Base-by-base conservation (phyloP, 2,888 invertebrate genomes). In the Mythimna ferrago region DNA sequence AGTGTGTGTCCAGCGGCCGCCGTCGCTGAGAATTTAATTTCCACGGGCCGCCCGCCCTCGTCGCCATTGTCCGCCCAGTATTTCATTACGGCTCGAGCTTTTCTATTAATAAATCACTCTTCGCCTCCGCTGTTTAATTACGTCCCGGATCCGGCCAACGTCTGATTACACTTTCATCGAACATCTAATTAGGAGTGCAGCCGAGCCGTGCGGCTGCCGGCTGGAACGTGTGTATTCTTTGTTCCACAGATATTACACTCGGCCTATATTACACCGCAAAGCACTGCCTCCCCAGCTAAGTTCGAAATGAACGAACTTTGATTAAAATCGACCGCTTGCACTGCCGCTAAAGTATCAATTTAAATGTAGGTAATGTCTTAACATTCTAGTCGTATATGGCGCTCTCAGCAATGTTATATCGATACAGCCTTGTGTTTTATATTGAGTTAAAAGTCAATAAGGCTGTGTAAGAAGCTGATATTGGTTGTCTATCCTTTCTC, bases 71-170 rank as follows among this genome's bases (percentile, higher is more conserved):
- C 94, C 95, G 94, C 94, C 94, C 94, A 95, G 95, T 96, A 96
- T 96, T 96, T 96, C 96, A 96, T 96, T 96, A 96, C 94, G 92
- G 95, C 94, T 93, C 92, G 92, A 95, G 96, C 95, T 96, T 95
- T 96, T 96, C 96, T 96, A 96, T 96, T 96, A 96, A 96, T 96
- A 96, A 96, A 96, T 96, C 96, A 96, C 95, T 96, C 94, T 95
- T 96, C 95, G 96, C 95, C 93, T 92, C 93, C 92, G 92, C 93
- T 94, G 93, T 96, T 96, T 96, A 96, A 96, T 96, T 96, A 96
- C 96, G 94, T 92, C 93, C 94, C 92, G 93, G 94, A 94, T 95
- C 94, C 94, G 93, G 91, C 93, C 94, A 92, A 91, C 94, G 94
- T 95, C 95, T 95, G 96, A 96, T 96, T 95, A 96, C 96, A 95